Evolutionary conservation across 2,888 invertebrate species (phyloP).

Genomic region (Patella depressa): DNA sequence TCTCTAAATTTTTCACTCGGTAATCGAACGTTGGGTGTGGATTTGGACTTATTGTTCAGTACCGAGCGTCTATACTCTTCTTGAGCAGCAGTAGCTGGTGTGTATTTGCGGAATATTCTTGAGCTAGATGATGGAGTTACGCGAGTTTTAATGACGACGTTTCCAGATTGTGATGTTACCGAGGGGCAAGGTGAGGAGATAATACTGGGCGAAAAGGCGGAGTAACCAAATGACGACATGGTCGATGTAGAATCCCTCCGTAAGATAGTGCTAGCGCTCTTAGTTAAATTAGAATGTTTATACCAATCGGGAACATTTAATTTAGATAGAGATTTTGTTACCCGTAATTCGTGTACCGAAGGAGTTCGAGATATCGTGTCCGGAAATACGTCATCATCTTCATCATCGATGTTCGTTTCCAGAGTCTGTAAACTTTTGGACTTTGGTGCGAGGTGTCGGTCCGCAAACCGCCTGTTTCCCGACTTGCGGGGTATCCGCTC

Average conservation of each 20-base stretch:
- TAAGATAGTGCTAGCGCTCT: constrained; percentile 60
- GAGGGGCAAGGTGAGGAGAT: constrained; percentile 59
- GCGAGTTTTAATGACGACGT: constrained; percentile 62
- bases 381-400: constrained; percentile 41
- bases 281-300: constrained; percentile 74
- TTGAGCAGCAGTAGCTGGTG: constrained; percentile 40
- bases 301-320: constrained; percentile 97
- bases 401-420: constrained; percentile 60
- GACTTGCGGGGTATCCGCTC: constrained; percentile 45
- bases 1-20: constrained; percentile 62
- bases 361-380: constrained; percentile 76
- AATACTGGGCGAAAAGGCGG: constrained; percentile 48
- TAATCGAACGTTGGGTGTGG: constrained; percentile 42
- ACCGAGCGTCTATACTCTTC: background rate
- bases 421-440: constrained; percentile 63
- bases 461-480: constrained; percentile 58
- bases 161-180: constrained; percentile 48
- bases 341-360: constrained; percentile 93
- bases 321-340: constrained; percentile 92
- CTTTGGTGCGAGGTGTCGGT: constrained; percentile 54
- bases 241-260: constrained; percentile 60
- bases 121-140: constrained; percentile 52
- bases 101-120: constrained; percentile 31
- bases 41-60: background rate
- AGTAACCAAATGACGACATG: constrained; percentile 45